Evolutionary conservation across 2,797 vertebrate genomes (phyloP).

Genomic region (Bradypodion pumilum): DNA sequence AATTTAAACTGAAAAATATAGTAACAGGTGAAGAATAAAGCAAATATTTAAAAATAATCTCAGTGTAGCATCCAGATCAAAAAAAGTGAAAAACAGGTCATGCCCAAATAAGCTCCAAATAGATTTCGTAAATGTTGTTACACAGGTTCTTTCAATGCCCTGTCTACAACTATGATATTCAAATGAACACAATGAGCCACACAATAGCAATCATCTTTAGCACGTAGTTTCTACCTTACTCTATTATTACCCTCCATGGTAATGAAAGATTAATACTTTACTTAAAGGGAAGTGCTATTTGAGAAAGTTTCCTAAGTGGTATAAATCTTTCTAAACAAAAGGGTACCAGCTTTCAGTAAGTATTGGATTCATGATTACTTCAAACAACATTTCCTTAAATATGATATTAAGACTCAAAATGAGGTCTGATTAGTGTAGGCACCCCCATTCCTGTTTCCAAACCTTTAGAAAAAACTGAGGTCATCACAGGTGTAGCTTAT

Average conservation of each 20-base stretch:
- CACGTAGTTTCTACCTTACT: not conserved
- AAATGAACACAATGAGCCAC: not conserved
- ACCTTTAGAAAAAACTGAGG: not conserved
- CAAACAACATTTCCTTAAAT: not conserved
- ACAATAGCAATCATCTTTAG: not conserved
- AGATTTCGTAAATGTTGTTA: not conserved
- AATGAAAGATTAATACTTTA: not conserved
- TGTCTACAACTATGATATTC: not conserved
- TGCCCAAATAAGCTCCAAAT: not conserved
- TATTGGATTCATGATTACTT: not conserved
- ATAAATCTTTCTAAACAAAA: not conserved
- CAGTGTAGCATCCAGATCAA: not conserved
- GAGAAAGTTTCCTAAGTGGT: not conserved
- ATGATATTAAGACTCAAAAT: not conserved
- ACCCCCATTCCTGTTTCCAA: accelerated
- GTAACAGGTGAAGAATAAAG: not conserved
- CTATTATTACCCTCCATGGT: not conserved
- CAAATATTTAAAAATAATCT: not conserved
- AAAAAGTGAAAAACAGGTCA: not conserved
- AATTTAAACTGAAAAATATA: not conserved
- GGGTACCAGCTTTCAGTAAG: not conserved
- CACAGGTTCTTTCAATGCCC: not conserved
- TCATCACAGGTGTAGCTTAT: not conserved
- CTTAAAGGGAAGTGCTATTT: not conserved
- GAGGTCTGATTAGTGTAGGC: not conserved